A percentile compares a stretch with the other conserved stretches of the same genome.
Evolutionary conservation across 2,888 invertebrate species (phyloP).

Genomic region (Lomographa bimaculata): DNA sequence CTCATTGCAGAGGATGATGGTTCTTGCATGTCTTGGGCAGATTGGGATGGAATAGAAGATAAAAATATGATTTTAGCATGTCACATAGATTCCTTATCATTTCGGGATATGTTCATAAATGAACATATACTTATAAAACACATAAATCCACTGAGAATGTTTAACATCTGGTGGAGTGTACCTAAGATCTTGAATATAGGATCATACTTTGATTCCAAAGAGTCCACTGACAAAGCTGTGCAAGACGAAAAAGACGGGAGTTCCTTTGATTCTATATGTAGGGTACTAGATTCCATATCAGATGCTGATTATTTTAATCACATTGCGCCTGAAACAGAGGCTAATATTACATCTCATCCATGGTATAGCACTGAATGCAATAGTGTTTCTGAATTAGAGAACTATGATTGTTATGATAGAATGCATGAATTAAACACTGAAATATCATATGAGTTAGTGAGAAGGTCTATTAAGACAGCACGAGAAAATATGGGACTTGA

Average conservation of each 20-base stretch:
- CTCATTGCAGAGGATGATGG: slow-evolving; percentile 59
- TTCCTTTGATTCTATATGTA: slow-evolving; percentile 47
- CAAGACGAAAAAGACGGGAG: slow-evolving; percentile 29
- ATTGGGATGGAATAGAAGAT: slow-evolving; percentile 47
- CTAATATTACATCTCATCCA: slow-evolving; percentile 51
- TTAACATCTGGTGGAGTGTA: slow-evolving; percentile 70
- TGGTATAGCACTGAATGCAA: slow-evolving; percentile 57
- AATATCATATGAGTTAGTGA: slow-evolving; percentile 51
- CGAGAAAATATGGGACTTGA: slow-evolving; percentile 42
- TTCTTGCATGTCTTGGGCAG: slow-evolving; percentile 68
- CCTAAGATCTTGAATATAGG: slow-evolving; percentile 45
- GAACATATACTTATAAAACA: slow-evolving; percentile 38
- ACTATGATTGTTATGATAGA: slow-evolving; percentile 49
- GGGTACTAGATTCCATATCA: slow-evolving; percentile 64
- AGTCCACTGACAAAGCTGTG: slow-evolving; percentile 29
- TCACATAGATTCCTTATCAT: slow-evolving; percentile 25
- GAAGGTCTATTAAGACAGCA: slow-evolving; percentile 42
- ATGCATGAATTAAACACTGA: slow-evolving; percentile 49
- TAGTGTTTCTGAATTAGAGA: slow-evolving; percentile 66
- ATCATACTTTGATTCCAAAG: slow-evolving; percentile 3
- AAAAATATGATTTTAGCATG: slow-evolving; percentile 26
- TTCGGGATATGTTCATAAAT: slow-evolving; percentile 43
- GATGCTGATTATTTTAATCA: slow-evolving; percentile 57
- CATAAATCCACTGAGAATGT: slow-evolving; percentile 37
- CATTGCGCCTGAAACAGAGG: slow-evolving; percentile 31